A percentile compares a stretch with the other conserved stretches of the same genome.
Conservation (phyloP, 2,797 vertebrate genomes). For the Melanitta fusca region DNA sequence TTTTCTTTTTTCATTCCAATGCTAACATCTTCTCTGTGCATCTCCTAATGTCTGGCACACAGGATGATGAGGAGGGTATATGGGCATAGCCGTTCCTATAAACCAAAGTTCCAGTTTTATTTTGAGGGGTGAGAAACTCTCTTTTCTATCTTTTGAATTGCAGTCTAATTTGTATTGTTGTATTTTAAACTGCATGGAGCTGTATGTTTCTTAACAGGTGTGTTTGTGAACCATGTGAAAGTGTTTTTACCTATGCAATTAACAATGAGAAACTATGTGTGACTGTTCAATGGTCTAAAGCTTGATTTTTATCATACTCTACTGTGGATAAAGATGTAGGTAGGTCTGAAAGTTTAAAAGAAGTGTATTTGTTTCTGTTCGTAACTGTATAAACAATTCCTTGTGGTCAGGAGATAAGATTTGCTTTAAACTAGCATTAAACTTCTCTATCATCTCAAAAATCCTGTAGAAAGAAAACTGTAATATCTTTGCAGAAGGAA, state of each 20-base stretch:
- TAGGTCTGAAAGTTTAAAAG: neutral
- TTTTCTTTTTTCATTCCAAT: conserved; percentile 81
- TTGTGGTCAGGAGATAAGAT: neutral
- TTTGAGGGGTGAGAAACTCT: conserved; percentile 92
- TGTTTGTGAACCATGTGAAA: conserved; percentile 18
- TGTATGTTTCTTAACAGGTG: conserved; percentile 49
- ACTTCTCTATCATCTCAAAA: neutral
- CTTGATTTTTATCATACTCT: neutral
- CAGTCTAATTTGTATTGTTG: conserved; percentile 47
- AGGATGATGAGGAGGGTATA: conserved; percentile 99
- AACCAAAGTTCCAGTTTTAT: conserved; percentile 96
- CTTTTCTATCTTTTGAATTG: conserved; percentile 77
- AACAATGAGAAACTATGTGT: neutral
- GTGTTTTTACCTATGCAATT: neutral
- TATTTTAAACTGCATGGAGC: conserved; percentile 32
- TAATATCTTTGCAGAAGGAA: neutral
- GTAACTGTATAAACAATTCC: neutral
- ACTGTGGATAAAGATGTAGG: neutral
- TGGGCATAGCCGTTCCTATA: conserved; percentile 93
- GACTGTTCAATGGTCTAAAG: neutral
- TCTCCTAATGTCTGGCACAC: conserved; percentile 68
- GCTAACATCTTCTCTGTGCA: conserved; percentile 74
- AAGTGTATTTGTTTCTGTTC: neutral
- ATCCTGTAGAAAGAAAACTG: neutral
- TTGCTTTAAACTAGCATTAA: neutral